Base-by-base conservation (phyloP, 37 sponge, comb jelly and placozoan genomes). In the Amphimedon queenslandica region DNA sequence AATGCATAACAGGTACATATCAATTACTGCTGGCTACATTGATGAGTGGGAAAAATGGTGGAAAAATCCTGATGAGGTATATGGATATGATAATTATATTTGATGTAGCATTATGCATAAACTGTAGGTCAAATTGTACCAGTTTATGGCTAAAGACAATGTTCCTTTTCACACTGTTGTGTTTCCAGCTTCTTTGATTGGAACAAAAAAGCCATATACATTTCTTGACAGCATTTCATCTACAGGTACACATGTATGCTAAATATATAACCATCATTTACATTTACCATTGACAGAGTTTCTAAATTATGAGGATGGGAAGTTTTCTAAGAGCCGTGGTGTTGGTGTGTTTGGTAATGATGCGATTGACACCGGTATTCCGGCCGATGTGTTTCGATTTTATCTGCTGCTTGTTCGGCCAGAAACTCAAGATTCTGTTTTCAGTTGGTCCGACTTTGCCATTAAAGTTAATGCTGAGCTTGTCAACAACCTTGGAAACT, bases 71-170 rank as follows among this genome's bases (percentile, higher is more conserved):
- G 56, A 84, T 60, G 37, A 84, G 58, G 90, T 90, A 35, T 63
- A 11, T 11, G 18, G n/a, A 34, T 36, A 67, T 34, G 39, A 28
- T 67, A 6, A 33, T 5, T 36, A 27, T 36, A 21, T 67, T 11
- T 21, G n/a, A 67, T 47, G 53, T 47, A 47, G 13, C 13, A 47
- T 47, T 18, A 29, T n/a, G 24, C 18, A 29, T 63, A n/a, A 63
- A n/a, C 31, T 28, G 64, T 63, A 63, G 69, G 92, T 95, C 8
- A 72, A 84, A 41, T 74, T 88, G 42, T 88, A 84, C 57, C 92
- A 96, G 86, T 96, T 96, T 76, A 96, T 96, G 98, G 98, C 98
- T 35, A 96, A 96, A 72, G 98, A 96, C 84, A 96, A 96, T 64
- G 98, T 96, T 58, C 98, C 98, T 55, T 96, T 96, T 82, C 98